Evolutionary conservation across 2,113 vertebrate genomes (phyloP).

Genomic region (Pao palembangensis): DNA sequence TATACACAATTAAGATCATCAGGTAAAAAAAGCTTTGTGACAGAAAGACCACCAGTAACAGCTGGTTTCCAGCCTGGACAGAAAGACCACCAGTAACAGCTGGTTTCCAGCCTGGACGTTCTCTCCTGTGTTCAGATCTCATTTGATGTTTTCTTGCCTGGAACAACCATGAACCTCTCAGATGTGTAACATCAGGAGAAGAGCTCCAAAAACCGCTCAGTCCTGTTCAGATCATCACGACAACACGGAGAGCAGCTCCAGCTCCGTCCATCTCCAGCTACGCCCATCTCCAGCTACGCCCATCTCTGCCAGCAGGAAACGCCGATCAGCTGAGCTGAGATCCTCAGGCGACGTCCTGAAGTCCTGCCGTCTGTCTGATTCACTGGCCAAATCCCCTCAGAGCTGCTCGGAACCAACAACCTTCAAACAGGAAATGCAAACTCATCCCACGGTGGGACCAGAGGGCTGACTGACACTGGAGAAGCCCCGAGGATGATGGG

Average conservation of each 20-base stretch:
- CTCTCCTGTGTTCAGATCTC: no score
- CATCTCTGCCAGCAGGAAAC: no score
- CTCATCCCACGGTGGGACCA: neutral
- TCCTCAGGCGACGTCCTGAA: no score
- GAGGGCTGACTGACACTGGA: neutral
- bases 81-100: neutral
- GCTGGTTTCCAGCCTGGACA: neutral
- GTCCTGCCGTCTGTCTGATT: no score
- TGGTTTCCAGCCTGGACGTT: no score
- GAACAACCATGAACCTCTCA: no score
- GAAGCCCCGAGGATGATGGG: conserved; percentile 16
- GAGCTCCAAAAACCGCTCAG: no score
- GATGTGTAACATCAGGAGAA: no score
- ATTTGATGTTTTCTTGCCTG: no score
- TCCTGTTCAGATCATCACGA: neutral
- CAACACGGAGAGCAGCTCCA: conserved; percentile 69
- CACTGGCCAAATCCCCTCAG: no score
- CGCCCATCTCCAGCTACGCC: no score
- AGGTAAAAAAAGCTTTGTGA: conserved; percentile 9
- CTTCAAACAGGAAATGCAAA: neutral
- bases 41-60: neutral
- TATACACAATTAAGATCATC: neutral
- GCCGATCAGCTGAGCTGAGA: no score
- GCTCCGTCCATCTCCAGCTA: neutral
- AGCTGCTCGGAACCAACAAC: neutral